phyloP scores from a whole-genome alignment of 2,113 vertebrate species.

The Dermatemys mawii region DNA sequence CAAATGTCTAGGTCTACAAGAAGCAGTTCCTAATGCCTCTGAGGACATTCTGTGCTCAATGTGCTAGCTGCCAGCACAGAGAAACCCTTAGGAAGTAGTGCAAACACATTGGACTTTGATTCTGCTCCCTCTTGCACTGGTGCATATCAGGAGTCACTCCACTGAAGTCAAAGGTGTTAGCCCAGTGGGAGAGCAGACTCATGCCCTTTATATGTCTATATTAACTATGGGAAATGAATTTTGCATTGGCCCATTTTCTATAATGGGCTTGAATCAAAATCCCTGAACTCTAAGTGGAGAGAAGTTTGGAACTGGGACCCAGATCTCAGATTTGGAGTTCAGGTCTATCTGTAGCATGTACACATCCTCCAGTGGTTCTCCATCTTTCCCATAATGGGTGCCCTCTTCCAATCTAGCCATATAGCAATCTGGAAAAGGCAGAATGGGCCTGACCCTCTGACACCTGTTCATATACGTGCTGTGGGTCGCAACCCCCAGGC shows the following conservation, averaged over 20 bases:
- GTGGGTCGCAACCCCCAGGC: neutral
- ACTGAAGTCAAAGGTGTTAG: rapidly evolving
- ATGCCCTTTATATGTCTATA: neutral
- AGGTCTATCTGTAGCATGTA: neutral
- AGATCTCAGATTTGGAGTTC: neutral
- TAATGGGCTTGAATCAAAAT: neutral
- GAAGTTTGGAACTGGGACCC: neutral
- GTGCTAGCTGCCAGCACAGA: neutral
- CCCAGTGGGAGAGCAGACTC: neutral
- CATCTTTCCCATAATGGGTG: neutral
- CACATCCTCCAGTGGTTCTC: neutral
- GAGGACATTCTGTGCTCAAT: neutral
- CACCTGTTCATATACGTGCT: neutral
- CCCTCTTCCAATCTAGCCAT: neutral
- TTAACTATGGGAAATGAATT: rapidly evolving
- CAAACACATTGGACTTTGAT: rapidly evolving
- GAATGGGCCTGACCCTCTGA: too few relatives aligned
- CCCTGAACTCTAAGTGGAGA: neutral
- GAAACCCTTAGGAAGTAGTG: rapidly evolving
- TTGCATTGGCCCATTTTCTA: neutral
- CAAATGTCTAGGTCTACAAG: neutral
- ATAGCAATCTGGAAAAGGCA: neutral
- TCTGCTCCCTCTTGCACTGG: rapidly evolving
- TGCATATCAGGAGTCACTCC: rapidly evolving
- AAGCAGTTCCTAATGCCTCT: neutral